Conservation (phyloP, 2,888 invertebrate genomes). For the Glyphotaelius pellucidus region DNA sequence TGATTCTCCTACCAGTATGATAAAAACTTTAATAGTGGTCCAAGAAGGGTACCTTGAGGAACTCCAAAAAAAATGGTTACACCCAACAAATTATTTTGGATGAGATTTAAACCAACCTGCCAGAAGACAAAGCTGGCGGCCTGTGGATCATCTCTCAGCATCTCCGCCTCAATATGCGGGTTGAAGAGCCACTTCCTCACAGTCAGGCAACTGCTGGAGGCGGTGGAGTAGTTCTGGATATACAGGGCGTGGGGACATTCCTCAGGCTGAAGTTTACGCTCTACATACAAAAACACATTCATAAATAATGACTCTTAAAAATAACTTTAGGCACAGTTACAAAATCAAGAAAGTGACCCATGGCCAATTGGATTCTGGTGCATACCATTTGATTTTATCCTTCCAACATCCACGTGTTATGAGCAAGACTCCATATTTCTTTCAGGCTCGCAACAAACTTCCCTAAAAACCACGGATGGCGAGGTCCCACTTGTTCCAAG, state of each 20-base stretch:
- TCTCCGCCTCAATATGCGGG: conserved; percentile 79
- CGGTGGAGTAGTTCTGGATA: conserved; percentile 99
- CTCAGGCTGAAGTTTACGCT: conserved; percentile 93
- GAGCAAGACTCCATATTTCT: background rate
- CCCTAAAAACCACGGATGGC: background rate
- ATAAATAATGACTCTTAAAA: conserved; percentile 45
- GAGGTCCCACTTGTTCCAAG: background rate
- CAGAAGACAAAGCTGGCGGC: conserved; percentile 92
- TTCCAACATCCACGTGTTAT: background rate
- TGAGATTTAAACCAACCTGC: conserved; percentile 78
- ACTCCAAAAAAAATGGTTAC: background rate
- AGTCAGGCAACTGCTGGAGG: conserved; percentile 95
- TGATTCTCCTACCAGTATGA: background rate
- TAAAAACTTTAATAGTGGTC: background rate
- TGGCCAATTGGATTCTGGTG: background rate
- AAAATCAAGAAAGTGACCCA: background rate
- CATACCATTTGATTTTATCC: background rate
- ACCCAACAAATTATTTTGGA: background rate
- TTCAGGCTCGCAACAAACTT: background rate
- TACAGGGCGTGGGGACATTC: conserved; percentile 98
- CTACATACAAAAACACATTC: conserved; percentile 78
- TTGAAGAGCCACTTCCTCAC: conserved; percentile 92
- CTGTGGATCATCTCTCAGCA: conserved; percentile 82
- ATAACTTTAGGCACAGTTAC: background rate
- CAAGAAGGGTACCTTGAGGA: background rate